Evolutionary conservation across 2,113 vertebrate genomes (phyloP), one percentile per base, ranked within the genome.

Genomic region (Alethe diademata): DNA sequence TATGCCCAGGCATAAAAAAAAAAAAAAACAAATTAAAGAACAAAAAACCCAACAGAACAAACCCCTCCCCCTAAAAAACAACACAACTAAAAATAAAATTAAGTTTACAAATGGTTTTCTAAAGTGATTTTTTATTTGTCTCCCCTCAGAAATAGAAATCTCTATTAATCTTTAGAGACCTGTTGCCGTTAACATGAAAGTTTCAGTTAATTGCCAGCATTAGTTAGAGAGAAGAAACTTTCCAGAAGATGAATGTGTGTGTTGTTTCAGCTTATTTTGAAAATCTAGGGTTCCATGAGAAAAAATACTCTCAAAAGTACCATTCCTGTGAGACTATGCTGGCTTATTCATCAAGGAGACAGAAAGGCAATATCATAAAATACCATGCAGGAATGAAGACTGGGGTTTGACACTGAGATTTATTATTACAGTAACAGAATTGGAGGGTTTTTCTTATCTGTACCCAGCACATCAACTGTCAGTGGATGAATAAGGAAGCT

Each of bases 321-420:
- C n/a, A 48, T 86, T 67, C 24, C 56, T 82, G 72, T 51, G 66
- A 73, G 75, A 69, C 3, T 64, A 14, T 40, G 22, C 67, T 86
- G n/a, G 29, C 40, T 93, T 93, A 92, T 94, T 90, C 66, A 92
- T 94, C 74, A 92, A 81, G 48, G 48, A 88, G 66, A 72, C 8
- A 19, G 86, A 88, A 94, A 87, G 47, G 81, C 53, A 90, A 58
- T 84, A 81, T 66, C 64, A 78, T 78, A 70, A 94, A 92, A 84
- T 54, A 85, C 38, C 40, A 87, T 38, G 47, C 85, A 90, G 86
- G 51, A 74, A n/a, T 31, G 29, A 92, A 85, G 70, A 71, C 5
- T 78, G 57, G 33, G 43, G 15, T 85, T 81, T 75, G 74, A 47
- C 56, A 36, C 60, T 53, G 50, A 53, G 58, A 90, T 95, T 94